Evolutionary conservation across 2,888 invertebrate genomes (phyloP).

Genomic region (Hypselothyrea guttata): DNA sequence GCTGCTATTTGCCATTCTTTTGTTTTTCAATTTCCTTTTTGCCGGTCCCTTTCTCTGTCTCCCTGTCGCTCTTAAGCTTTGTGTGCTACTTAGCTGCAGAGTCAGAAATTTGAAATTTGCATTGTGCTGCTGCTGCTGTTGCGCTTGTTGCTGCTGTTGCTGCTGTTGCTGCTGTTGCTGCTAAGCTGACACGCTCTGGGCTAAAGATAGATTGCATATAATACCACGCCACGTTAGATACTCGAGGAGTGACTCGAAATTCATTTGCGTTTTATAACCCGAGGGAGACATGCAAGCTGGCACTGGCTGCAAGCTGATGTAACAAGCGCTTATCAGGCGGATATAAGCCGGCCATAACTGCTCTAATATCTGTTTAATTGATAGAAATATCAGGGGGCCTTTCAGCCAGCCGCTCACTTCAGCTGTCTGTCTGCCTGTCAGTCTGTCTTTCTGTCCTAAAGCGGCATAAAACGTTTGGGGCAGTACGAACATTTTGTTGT

Average conservation of each 20-base stretch:
- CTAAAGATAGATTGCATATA: conserved; percentile 47
- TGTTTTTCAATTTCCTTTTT: conserved; percentile 12
- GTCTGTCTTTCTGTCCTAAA: conserved; percentile 14
- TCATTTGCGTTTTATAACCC: conserved; percentile 35
- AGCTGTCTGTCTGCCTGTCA: background rate
- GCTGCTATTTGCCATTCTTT: conserved; percentile 36
- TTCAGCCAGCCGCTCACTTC: conserved; percentile 12
- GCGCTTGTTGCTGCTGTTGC: no score
- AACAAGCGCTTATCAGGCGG: background rate
- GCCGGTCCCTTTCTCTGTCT: background rate
- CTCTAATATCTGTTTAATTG: conserved; percentile 66
- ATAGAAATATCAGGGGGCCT: conserved; percentile 58
- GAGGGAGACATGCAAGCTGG: conserved; percentile 14
- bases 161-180: no score
- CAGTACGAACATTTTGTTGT: conserved; percentile 42
- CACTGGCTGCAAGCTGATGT: conserved; percentile 12
- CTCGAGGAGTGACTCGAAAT: conserved; percentile 11
- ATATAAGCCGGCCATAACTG: conserved; percentile 6
- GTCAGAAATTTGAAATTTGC: conserved; percentile 70
- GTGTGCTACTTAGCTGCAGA: conserved; percentile 54
- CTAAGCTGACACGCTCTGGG: no score
- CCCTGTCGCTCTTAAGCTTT: conserved; percentile 24
- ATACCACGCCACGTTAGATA: conserved; percentile 18
- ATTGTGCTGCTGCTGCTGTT: conserved; percentile 43
- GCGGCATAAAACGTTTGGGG: conserved; percentile 45